Evolutionary conservation across 2,113 vertebrate genomes (phyloP), one percentile per base, ranked within the genome.

Genomic region (Ibidorhyncha struthersii): DNA sequence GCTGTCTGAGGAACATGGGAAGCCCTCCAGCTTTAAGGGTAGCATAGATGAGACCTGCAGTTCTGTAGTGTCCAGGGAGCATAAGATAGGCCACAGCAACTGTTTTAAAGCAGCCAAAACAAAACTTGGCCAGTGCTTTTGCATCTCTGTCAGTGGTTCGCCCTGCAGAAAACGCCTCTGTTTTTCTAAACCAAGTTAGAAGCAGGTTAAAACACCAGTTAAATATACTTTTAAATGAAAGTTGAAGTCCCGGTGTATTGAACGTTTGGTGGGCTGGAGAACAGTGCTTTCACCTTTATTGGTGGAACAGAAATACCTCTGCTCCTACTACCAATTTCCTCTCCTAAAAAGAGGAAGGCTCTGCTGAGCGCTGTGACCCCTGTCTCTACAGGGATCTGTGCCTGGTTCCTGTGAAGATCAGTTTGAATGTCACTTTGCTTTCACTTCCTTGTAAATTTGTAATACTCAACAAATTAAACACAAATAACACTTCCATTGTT

Each of bases 401-500:
- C 84, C 91, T 79, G 10, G 49, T 43, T 91, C 70, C 41, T 90
- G 12, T 6, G 30, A 90, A 91, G 58, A 94, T 69, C 73, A 50
- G 89, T 58, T 32, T 76, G 61, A 89, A 72, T 1, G 27, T 34
- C 55, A 67, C 47, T 94, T 89, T 58, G 41, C 50, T 79, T 76
- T 80, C 6, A 2, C 69, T 78, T 87, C 34, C 26, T 58, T 53
- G 58, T 76, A 80, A 73, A 66, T 50, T 73, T 55, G 58, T n/a
- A 91, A 85, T 49, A 70, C 49, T n/a, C n/a, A 63, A 86, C 49
- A 79, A 86, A 89, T 77, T 62, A 83, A 92, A 82, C 34, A 72
- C 49, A 69, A 89, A 91, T 78, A 96, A 86, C 30, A 74, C 17
- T 93, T 61, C 26, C 34, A 93, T 93, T 85, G 74, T 96, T 90